Evolutionary conservation across 2,113 vertebrate species (phyloP), one percentile per base, ranked within the genome.

Genomic region (Tympanuchus pallidicinctus): DNA sequence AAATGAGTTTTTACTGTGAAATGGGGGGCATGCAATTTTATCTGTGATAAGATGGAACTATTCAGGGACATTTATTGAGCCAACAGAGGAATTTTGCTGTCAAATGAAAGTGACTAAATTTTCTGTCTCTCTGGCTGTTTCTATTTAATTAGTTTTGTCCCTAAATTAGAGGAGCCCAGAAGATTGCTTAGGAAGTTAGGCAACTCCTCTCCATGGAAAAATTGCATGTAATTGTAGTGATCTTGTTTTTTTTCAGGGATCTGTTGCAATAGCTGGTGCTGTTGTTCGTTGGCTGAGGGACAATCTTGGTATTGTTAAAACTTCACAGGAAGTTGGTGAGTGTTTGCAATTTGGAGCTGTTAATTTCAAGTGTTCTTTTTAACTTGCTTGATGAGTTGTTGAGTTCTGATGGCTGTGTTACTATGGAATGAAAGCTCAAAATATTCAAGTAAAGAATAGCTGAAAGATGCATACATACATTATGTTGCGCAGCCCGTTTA

Each of bases 221-320:
- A 82, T 30, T 3, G 25, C 1, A 3, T 5, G 24, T 19, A 56
- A 1, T 6, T 60, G 17, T 24, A 30, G 50, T 90, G 61, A 34
- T 73, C 70, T 94, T 92, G 21, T 96, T 47, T 72, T 66, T 66
- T 47, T 74, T 50, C 95, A 99, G 99, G 99, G 99, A 40, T 99
- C 99, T 4, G 99, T 99, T 86, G 99, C 99, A 74, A 99, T 99
- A 85, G 99, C 98, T 18, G 99, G 99, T 64, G 99, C 99, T 36
- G 98, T 99, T 92, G 98, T 99, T 34, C 98, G 98, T 66, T 99
- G 99, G 99, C 97, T 99, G 87, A 98, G 98, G 94, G 99, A 99
- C 97, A 99, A 99, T 96, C 98, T 99, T 95, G 99, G 98, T 92
- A 99, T 99, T 11, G 97, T 99, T 69, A 93, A 98, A 64, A 95